A percentile compares a stretch with the other conserved stretches of the same genome.
Evolutionary conservation across 2,797 vertebrate species (phyloP).

Genomic region (Neostethus bicornis): DNA sequence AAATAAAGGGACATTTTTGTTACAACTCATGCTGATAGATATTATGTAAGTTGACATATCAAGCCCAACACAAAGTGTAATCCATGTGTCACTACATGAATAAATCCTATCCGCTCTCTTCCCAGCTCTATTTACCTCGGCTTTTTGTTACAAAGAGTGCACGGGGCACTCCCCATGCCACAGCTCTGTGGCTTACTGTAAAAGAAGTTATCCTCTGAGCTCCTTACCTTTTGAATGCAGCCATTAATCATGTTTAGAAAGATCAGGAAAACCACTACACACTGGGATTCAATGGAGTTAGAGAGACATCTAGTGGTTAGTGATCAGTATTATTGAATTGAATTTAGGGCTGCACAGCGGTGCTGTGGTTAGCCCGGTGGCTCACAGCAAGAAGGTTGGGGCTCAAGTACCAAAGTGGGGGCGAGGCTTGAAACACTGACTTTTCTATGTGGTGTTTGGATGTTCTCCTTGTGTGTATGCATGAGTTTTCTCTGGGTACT

Average conservation of each 20-base stretch:
- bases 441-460: too few relatives aligned
- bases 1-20: not conserved
- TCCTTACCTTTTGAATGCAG: constrained; percentile 77
- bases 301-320: constrained; percentile 66
- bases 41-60: not conserved
- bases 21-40: constrained; percentile 14
- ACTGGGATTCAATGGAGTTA: constrained; percentile 16
- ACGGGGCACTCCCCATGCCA: constrained; percentile 55
- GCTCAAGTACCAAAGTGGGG: too few relatives aligned
- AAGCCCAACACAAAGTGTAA: not conserved
- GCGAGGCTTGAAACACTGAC: too few relatives aligned
- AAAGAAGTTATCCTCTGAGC: constrained; percentile 79
- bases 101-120: constrained; percentile 41
- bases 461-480: too few relatives aligned
- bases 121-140: constrained; percentile 58
- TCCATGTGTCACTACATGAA: constrained; percentile 17
- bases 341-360: too few relatives aligned
- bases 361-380: too few relatives aligned
- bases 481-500: too few relatives aligned
- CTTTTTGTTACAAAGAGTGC: constrained; percentile 46
- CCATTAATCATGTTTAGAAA: constrained; percentile 79
- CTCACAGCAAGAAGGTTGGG: too few relatives aligned
- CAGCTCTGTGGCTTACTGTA: constrained; percentile 72
- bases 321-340: constrained; percentile 13
- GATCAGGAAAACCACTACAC: constrained; percentile 59